Evolutionary conservation across 1,140 invertebrate species (phyloP).

Genomic region (Laupala kohalensis): DNA sequence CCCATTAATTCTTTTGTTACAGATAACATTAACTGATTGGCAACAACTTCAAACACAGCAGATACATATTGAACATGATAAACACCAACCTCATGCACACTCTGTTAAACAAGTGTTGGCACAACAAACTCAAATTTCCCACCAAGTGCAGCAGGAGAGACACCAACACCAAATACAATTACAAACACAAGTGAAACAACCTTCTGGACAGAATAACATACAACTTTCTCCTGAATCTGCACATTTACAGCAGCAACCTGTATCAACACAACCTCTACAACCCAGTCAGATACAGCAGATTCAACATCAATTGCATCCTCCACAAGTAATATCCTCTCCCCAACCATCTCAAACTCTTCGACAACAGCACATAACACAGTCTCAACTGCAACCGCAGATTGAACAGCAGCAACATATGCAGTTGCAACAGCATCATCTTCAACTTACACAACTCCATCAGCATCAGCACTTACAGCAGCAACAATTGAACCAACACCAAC

Average conservation of each 20-base stretch:
- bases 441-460: neutral
- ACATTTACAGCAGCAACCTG: neutral
- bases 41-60: neutral
- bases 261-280: too few species aligned
- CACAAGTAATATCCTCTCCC: too few species aligned
- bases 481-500: neutral
- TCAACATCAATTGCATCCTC: neutral
- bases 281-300: too few species aligned
- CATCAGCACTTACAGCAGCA: neutral
- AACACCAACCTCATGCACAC: neutral
- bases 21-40: neutral
- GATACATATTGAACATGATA: neutral
- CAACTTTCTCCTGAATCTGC: too few species aligned
- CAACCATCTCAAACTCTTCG: too few species aligned
- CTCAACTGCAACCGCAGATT: neutral
- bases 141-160: neutral
- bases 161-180: neutral
- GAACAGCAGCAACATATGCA: neutral
- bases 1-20: too few species aligned
- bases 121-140: neutral
- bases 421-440: neutral
- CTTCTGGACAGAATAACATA: too few species aligned
- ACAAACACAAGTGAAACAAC: neutral
- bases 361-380: neutral
- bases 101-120: too few species aligned